Evolutionary conservation across 1,140 invertebrate genomes (phyloP), one percentile per base, ranked within the genome.

Genomic region (Ruditapes philippinarum): DNA sequence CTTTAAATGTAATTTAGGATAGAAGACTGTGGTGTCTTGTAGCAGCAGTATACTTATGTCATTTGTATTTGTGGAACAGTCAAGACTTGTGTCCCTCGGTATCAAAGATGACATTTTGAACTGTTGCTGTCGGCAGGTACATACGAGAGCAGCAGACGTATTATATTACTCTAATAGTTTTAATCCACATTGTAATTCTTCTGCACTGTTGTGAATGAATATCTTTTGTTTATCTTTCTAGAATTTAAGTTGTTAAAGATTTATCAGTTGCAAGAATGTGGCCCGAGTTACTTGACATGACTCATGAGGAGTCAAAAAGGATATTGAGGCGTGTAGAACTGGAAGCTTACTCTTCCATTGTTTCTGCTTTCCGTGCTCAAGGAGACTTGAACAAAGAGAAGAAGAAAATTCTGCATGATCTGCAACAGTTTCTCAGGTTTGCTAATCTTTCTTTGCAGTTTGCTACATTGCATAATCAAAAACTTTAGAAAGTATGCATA

Each of bases 361-460:
- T 99, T 74, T 98, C 97, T 93, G 98, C 98, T 90, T 97, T 99
- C 95, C 97, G 98, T 96, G 98, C 98, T 93, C 98, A 99, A 96
- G 98, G 98, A 84, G 97, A 97, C 94, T 97, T 99, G 54, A 98
- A 97, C 93, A 97, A 97, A 93, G 97, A 98, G 90, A 98, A 98
- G 97, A 97, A 97, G 95, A 98, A 97, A 95, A 96, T 98, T 89
- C 96, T 99, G 62, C 97, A 97, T 95, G 98, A 99, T 94, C 96
- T 98, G 86, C 97, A 98, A 92, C 97, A 97, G 94, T 96, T 97
- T 94, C 97, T 99, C 91, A 95, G 95, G 96, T 96, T 57, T 68
- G n/a, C n/a, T n/a, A n/a, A n/a, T n/a, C n/a, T n/a, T n/a, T n/a
- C n/a, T n/a, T n/a, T n/a, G n/a, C n/a, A n/a, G n/a, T n/a, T n/a